A percentile compares a stretch with the other conserved stretches of the same genome.
These are phyloP conservation scores for Ichneumon xanthorius DNA, from an alignment of 2,888 invertebrate genomes.

Conservation along the genomic window DNA sequence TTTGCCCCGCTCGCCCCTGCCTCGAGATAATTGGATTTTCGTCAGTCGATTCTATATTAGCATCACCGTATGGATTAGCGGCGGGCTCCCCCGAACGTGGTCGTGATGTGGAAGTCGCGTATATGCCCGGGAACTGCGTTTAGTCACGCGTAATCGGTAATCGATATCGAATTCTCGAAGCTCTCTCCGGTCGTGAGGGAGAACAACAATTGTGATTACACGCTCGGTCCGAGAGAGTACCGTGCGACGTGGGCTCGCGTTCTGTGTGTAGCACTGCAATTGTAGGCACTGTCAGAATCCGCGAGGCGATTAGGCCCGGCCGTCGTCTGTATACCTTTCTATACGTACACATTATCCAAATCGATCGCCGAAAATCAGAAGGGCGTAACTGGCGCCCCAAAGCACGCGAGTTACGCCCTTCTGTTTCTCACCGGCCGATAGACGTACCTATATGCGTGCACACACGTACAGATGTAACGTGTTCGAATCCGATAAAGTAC, in stretches of 20 bases:
- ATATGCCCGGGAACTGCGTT: slow-evolving; percentile 55
- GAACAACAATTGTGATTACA: slow-evolving; percentile 66
- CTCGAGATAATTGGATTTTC: background rate
- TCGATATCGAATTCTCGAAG: slow-evolving; percentile 72
- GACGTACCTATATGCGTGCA: background rate
- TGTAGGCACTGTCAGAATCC: slow-evolving; percentile 51
- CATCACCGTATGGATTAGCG: slow-evolving; percentile 1
- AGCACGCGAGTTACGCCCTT: background rate
- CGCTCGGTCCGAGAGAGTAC: slow-evolving; percentile 62
- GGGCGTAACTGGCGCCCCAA: background rate
- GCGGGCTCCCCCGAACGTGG: background rate
- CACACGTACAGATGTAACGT: slow-evolving; percentile 16
- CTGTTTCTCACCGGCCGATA: background rate
- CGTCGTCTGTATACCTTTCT: slow-evolving; percentile 28
- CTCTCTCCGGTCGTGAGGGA: slow-evolving; percentile 27
- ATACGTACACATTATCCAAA: background rate
- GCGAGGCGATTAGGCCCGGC: slow-evolving; percentile 60
- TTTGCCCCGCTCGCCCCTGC: background rate
- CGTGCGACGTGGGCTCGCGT: slow-evolving; percentile 32
- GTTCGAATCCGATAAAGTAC: slow-evolving; percentile 65
- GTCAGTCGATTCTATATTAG: background rate
- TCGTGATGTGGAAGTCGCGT: slow-evolving; percentile 59
- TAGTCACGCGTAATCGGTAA: slow-evolving; percentile 71
- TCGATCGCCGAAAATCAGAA: background rate
- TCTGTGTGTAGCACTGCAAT: background rate